Base-by-base conservation (phyloP, 2,888 invertebrate species). In the Amorpha juglandis region DNA sequence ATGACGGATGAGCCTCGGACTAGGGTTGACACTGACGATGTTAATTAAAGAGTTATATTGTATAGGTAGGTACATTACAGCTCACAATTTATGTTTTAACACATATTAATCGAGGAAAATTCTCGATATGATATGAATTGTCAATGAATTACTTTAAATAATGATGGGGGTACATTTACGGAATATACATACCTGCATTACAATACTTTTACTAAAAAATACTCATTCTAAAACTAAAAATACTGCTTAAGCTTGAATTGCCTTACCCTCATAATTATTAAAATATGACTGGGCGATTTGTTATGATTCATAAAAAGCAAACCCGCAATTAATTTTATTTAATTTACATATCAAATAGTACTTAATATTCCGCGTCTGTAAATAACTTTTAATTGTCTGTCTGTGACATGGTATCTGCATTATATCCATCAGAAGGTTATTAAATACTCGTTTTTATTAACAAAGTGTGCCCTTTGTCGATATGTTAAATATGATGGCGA, bases 401-500 rank as follows among this genome's bases (percentile, higher is more conserved):
- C 7, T 9, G 19, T 19, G 50, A n/a, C 27, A 38, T 53, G 12
- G 8, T 6, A 42, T 42, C 58, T 58, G 58, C 19, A 42, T 38
- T 42, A 38, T 42, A 19, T 42, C 58, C 16, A 42, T 42, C 19
- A 50, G 11, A 42, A 27, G 52, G 6, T 38, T 38, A 58, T 27
- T 27, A 27, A 4, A 27, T 27, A 27, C 38, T 38, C 42, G 38
- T 42, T 58, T 58, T 58, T 58, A 38, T 58, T 19, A 42, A 58
- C 42, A 58, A 58, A 58, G 19, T 12, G 19, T 19, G 42, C 14
- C 19, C 58, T 58, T 58, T 58, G 58, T 58, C 58, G 58, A 58
- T 58, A 58, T 35, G 38, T 58, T 42, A 58, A 42, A 58, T n/a
- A 19, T 27, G 52, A 33, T 52, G 58, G 58, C 58, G 58, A 58